Evolutionary conservation across 1,140 invertebrate genomes (phyloP).

Genomic region (Mizuhopecten yessoensis): DNA sequence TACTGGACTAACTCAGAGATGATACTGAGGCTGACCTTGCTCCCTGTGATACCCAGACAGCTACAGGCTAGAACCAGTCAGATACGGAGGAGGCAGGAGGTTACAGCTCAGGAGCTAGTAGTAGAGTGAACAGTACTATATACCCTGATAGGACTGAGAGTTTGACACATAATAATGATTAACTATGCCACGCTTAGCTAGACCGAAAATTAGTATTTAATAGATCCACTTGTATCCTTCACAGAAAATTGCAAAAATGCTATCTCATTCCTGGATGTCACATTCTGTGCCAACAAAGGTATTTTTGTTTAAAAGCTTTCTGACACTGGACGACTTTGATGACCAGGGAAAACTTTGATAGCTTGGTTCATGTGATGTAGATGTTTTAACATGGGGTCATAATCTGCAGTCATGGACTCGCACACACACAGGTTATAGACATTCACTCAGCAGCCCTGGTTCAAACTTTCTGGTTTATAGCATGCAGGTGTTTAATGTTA

Average conservation of each 20-base stretch:
- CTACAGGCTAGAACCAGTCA: not conserved
- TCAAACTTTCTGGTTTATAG: constrained; percentile 33
- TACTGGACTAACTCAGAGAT: too few relatives aligned
- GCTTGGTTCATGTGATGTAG: not conserved
- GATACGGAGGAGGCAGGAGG: not conserved
- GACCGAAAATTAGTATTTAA: not conserved
- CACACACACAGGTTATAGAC: not conserved
- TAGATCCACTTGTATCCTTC: not conserved
- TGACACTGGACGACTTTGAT: not conserved
- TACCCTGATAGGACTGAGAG: not conserved
- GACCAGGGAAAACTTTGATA: not conserved
- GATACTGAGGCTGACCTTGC: not conserved
- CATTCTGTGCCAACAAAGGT: not conserved
- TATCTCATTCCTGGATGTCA: not conserved
- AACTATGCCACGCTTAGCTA: not conserved
- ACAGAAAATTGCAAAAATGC: not conserved
- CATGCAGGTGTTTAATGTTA: constrained; percentile 15
- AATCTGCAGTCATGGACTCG: not conserved
- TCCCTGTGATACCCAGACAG: constrained; percentile 12
- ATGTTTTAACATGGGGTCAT: not conserved
- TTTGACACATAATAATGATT: not conserved
- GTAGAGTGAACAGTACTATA: not conserved
- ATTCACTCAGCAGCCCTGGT: not conserved
- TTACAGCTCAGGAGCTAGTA: not conserved
- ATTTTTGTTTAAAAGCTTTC: not conserved